phyloP scores from a whole-genome alignment of 1,140 invertebrate genomes.

The Procambarus virginalis region DNA sequence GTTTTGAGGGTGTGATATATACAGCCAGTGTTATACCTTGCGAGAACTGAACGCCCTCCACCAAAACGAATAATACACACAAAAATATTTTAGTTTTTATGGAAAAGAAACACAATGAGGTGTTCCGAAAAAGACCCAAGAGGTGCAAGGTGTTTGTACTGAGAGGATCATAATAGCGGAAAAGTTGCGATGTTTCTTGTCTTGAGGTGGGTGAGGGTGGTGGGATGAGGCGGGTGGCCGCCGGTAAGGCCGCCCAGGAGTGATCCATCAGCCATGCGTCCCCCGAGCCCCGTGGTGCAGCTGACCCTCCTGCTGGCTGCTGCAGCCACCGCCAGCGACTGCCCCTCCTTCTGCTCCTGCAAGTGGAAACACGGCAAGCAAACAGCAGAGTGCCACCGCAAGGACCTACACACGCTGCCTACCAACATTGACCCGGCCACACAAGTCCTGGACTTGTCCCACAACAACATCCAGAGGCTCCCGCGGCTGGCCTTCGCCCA shows the following conservation, averaged over 20 bases:
- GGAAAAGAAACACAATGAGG: neutral
- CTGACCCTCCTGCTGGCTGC: slow-evolving; percentile 30
- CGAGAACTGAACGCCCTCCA: no score
- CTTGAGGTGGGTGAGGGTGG: neutral
- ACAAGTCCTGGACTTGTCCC: slow-evolving; percentile 89
- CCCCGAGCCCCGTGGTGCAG: slow-evolving; percentile 19
- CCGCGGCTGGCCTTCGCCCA: slow-evolving; percentile 84
- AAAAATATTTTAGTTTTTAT: neutral
- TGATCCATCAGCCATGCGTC: slow-evolving; percentile 42
- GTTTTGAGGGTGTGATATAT: neutral
- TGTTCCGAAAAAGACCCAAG: neutral
- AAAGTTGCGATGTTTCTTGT: neutral
- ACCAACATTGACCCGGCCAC: slow-evolving; percentile 89
- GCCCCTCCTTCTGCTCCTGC: slow-evolving; percentile 86
- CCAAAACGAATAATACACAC: neutral
- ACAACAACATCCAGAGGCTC: slow-evolving; percentile 85
- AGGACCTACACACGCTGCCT: slow-evolving; percentile 84
- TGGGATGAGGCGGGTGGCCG: slow-evolving; percentile 26
- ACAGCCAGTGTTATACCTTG: neutral
- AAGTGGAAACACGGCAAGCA: slow-evolving; percentile 95
- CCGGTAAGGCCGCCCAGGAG: neutral
- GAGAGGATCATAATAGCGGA: no score
- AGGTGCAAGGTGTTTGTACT: neutral
- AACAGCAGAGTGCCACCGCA: slow-evolving; percentile 88
- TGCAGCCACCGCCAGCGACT: slow-evolving; percentile 72